Evolutionary conservation across 2,888 invertebrate genomes (phyloP), one percentile per base, ranked within the genome.

Genomic region (Pyralis farinalis): DNA sequence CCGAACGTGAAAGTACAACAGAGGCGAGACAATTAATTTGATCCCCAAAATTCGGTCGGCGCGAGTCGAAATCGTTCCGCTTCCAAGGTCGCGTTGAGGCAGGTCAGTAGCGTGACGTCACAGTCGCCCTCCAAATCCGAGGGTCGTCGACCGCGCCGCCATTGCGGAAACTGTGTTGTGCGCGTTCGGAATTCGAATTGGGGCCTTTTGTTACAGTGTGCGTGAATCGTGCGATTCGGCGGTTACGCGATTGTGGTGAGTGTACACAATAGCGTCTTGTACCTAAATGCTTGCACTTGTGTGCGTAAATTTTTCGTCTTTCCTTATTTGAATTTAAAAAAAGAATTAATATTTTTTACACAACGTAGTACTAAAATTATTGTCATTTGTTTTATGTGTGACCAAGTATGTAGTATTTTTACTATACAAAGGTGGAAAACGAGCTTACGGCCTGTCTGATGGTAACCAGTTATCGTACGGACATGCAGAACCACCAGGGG

Each of bases 161-260:
- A 80, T 77, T 69, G 75, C 84, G 84, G 86, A 84, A 85, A 86
- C 83, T 81, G 84, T 77, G 80, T 58, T 82, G 78, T 71, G 73
- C 84, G 85, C 85, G 84, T 67, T 73, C 76, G 73, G 87, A 86
- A 86, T 88, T 79, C 78, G 77, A 87, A 86, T 87, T 86, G 84
- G 83, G 84, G 71, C 66, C 68, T 68, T 60, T 55, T 60, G 60
- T 63, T 47, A 43, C 42, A 65, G 81, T 84, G 80, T 82, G 82
- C 63, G 80, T 75, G 53, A 40, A 62, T 52, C 44, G 52, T 51
- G 61, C 49, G 43, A 46, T 50, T 51, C 45, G 41, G 47, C 34
- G 46, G n/a, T 11, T 37, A 3, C 21, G 37, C 43, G 42, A 8
- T 41, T 49, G 60, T 39, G 33, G 55, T 54, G 49, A 4, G 7